These are phyloP conservation scores for Mobula birostris DNA, from an alignment of 2,113 vertebrate species.

Conservation along the genomic window DNA sequence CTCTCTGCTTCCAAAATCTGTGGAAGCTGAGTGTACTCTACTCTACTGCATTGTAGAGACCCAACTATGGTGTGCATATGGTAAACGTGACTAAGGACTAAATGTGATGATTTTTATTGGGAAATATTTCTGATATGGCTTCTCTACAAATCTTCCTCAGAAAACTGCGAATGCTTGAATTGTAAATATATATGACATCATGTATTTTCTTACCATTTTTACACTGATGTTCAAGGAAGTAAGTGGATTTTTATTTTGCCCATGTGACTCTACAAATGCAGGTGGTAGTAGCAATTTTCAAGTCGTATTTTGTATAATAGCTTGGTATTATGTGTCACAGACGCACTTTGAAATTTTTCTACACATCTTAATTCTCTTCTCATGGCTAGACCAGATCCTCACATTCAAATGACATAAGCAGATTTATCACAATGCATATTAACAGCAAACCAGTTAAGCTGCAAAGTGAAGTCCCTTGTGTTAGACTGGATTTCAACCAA, in stretches of 20 bases:
- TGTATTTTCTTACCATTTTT: background rate
- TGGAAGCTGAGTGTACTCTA: too few species aligned
- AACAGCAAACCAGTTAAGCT: background rate
- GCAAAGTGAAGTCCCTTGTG: background rate
- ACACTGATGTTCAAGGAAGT: background rate
- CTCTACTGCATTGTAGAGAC: too few species aligned
- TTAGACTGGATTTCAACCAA: background rate
- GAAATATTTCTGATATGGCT: background rate
- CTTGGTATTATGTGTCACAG: background rate
- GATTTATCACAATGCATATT: background rate
- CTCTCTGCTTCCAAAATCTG: too few species aligned
- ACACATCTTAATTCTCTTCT: background rate
- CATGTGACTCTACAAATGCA: background rate
- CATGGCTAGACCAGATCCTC: background rate
- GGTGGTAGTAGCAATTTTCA: background rate
- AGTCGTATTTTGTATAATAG: background rate
- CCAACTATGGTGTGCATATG: too few species aligned
- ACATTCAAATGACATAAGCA: background rate
- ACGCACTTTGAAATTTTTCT: background rate
- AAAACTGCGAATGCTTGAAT: background rate
- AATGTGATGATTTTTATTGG: background rate
- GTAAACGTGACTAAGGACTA: too few species aligned
- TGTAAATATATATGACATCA: background rate
- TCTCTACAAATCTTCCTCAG: background rate
- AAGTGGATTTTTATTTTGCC: background rate